Percentiles rank a stretch among this genome's conserved stretches.
phyloP scores from a whole-genome alignment of 2,888 invertebrate genomes.

The Synanthedon formicaeformis region DNA sequence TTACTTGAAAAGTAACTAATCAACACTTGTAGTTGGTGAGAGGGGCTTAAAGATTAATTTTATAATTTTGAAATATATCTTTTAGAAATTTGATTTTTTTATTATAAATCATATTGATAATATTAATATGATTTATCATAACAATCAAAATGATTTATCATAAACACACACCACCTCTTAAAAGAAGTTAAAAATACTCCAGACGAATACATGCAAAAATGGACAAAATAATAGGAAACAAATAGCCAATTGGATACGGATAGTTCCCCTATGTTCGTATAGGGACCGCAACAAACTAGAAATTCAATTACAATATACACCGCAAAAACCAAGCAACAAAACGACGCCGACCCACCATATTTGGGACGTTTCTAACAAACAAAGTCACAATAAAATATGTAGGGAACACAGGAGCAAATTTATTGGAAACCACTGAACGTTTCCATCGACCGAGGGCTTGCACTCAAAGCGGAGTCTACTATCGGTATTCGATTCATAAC shows the following conservation, averaged over 20 bases:
- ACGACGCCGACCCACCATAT: slow-evolving; percentile 19
- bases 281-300: slow-evolving; percentile 15
- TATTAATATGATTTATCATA: too few species aligned
- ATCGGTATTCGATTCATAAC: slow-evolving; percentile 10
- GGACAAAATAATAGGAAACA: not conserved
- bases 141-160: too few species aligned
- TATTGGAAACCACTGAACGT: slow-evolving; percentile 38
- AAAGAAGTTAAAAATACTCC: too few species aligned
- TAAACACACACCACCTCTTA: too few species aligned
- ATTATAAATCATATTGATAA: too few species aligned
- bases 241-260: not conserved
- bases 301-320: slow-evolving; percentile 31
- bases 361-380: slow-evolving; percentile 27
- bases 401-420: slow-evolving; percentile 29
- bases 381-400: slow-evolving; percentile 44
- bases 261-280: not conserved
- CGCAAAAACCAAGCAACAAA: slow-evolving; percentile 27
- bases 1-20: too few species aligned
- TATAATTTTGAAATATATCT: too few species aligned
- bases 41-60: too few species aligned
- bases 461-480: slow-evolving; percentile 26
- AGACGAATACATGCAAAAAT: too few species aligned
- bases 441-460: slow-evolving; percentile 15
- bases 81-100: too few species aligned
- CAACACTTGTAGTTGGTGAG: too few species aligned